Conservation (phyloP, 2,888 invertebrate genomes). For the Formica aserva region DNA sequence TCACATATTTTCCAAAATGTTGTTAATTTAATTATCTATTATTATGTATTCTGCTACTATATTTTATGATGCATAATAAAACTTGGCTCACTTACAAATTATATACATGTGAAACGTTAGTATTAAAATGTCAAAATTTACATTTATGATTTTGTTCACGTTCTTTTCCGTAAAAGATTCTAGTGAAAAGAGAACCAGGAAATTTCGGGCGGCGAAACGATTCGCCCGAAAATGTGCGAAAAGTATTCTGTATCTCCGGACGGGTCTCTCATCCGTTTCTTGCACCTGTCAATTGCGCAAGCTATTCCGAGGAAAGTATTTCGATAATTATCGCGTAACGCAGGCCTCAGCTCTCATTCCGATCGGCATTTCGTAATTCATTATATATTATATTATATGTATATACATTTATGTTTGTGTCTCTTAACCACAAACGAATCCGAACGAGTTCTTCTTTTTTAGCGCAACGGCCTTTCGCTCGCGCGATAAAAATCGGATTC, state of each 20-base stretch:
- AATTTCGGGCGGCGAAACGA: background rate
- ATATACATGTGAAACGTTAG: background rate
- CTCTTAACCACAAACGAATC: conserved; percentile 56
- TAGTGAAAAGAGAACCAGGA: background rate
- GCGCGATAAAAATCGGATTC: conserved; percentile 39
- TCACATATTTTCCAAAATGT: background rate
- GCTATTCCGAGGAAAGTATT: conserved; percentile 56
- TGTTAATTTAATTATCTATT: background rate
- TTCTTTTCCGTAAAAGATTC: background rate
- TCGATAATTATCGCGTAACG: conserved; percentile 58
- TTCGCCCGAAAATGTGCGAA: background rate
- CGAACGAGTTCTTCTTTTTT: conserved; percentile 52
- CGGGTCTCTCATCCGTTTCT: conserved; percentile 1
- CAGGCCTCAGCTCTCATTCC: conserved; percentile 50
- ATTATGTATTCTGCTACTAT: background rate
- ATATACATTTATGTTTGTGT: conserved; percentile 14
- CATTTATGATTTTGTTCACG: background rate
- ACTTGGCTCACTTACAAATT: background rate
- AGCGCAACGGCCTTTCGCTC: conserved; percentile 54
- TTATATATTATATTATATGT: conserved; percentile 38
- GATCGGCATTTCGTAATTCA: conserved; percentile 64
- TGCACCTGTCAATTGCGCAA: conserved; percentile 17
- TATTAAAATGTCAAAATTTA: conserved; percentile 29
- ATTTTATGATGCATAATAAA: background rate
- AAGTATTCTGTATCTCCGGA: background rate